Base-by-base conservation (phyloP, 2,888 invertebrate species). In the Chrysomela aeneicollis region DNA sequence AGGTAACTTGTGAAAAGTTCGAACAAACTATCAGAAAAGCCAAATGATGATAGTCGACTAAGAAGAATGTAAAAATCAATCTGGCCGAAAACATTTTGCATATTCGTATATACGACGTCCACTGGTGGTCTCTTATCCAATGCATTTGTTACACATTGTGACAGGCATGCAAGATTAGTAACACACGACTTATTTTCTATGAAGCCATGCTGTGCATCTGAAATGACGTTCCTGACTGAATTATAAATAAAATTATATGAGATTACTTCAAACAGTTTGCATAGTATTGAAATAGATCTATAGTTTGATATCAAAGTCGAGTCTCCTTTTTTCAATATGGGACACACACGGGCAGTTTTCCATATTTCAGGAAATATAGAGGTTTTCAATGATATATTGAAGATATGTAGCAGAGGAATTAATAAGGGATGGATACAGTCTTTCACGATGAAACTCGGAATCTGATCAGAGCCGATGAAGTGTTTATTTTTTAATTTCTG, bases 11-110 rank as follows among this genome's bases (percentile, higher is more conserved):
- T 1, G 26, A 58, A 58, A 1, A 58, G 30, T 8, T 47, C 15
- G 6, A 12, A 18, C 18, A 58, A 15, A 47, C 30, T 47, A 22
- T 1, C 5, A 26, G 58, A 58, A 26, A 58, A 58, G 26, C 58
- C 58, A 58, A 58, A 47, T 17, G 26, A 32, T 49, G 22, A 32
- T 32, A 59, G 10, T 49, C 49, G 47, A 2, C n/a, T 18, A 10
- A 49, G n/a, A 8, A 50, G 49, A 17, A 57, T 57, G n/a, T 42
- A 6, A 10, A 57, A 21, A 42, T 57, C 42, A 10, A 37, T 42
- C 12, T 57, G 64, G 63, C 73, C 70, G 66, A 72, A 74, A 1
- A 69, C 71, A 22, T 73, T 71, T 37, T 61, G 46, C 32, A 72
- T 64, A 37, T 72, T 72, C 2, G 61, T 64, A 19, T 69, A 71